Conservation (phyloP, 2,888 invertebrate genomes). For the Athalia cordata region DNA sequence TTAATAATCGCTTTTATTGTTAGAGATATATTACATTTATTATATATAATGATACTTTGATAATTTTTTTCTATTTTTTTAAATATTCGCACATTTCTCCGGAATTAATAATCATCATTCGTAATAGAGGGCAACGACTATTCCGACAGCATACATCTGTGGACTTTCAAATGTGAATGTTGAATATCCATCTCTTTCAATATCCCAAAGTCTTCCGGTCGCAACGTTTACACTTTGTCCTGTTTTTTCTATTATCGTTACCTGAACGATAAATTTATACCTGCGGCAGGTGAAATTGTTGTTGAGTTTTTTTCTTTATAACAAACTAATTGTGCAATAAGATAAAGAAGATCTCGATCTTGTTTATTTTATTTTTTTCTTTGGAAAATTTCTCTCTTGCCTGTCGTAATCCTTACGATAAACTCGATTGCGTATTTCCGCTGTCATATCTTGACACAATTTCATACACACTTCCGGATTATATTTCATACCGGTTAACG, state of each 20-base stretch:
- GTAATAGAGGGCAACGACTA: constrained; percentile 60
- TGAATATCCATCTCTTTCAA: constrained; percentile 59
- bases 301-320: neutral
- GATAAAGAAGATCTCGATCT: neutral
- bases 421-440: constrained; percentile 57
- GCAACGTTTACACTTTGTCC: constrained; percentile 53
- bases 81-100: neutral
- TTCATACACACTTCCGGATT: constrained; percentile 52
- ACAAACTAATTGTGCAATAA: neutral
- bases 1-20: constrained; percentile 1
- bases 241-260: constrained; percentile 62
- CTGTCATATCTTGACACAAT: constrained; percentile 58
- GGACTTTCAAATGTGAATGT: constrained; percentile 55
- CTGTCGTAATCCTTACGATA: constrained; percentile 60
- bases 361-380: no score
- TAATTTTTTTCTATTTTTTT: neutral
- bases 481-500: constrained; percentile 56
- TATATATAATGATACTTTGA: neutral
- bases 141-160: constrained; percentile 58
- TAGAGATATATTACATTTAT: neutral
- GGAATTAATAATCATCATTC: constrained; percentile 53
- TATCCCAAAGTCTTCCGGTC: constrained; percentile 61
- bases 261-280: constrained; percentile 60
- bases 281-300: constrained; percentile 52
- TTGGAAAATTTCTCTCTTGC: constrained; percentile 49